Evolutionary conservation across 2,888 invertebrate genomes (phyloP).

Genomic region (Odontothrips loti): DNA sequence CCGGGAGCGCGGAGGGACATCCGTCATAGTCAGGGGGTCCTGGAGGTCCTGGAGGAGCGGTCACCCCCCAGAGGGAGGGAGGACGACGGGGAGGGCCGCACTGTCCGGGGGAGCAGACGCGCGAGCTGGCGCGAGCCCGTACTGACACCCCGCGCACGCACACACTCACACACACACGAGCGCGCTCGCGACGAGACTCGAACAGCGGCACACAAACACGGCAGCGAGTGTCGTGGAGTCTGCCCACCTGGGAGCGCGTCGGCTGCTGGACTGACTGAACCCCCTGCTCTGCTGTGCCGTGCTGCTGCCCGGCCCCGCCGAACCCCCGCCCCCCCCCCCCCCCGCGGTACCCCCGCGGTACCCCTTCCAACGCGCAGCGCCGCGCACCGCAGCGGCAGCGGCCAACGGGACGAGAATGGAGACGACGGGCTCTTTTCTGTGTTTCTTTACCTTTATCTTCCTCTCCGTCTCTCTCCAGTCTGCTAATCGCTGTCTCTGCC

Average conservation of each 20-base stretch:
- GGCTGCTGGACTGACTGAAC: slow-evolving; percentile 14
- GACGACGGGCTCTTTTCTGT: neutral
- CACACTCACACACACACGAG: neutral
- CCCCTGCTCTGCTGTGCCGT: neutral
- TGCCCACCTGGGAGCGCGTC: neutral
- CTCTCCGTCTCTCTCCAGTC: neutral
- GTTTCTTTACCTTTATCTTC: neutral
- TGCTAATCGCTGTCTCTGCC: neutral
- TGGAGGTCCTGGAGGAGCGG: neutral
- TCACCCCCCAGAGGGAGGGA: neutral
- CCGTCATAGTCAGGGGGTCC: neutral
- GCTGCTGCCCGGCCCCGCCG: neutral
- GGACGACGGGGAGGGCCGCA: neutral
- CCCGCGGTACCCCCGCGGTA: too few relatives aligned
- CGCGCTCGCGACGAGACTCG: neutral
- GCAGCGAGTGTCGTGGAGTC: neutral
- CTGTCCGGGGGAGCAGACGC: neutral
- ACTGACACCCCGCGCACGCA: neutral
- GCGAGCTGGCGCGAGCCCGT: neutral
- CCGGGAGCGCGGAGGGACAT: too few relatives aligned
- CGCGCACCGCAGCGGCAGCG: too few relatives aligned
- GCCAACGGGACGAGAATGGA: neutral
- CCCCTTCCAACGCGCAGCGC: too few relatives aligned
- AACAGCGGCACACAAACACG: neutral
- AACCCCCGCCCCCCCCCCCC: neutral